Percentiles rank a stretch among this genome's conserved stretches.
phyloP scores from a whole-genome alignment of 1,140 invertebrate genomes.

The Pollicipes pollicipes region DNA sequence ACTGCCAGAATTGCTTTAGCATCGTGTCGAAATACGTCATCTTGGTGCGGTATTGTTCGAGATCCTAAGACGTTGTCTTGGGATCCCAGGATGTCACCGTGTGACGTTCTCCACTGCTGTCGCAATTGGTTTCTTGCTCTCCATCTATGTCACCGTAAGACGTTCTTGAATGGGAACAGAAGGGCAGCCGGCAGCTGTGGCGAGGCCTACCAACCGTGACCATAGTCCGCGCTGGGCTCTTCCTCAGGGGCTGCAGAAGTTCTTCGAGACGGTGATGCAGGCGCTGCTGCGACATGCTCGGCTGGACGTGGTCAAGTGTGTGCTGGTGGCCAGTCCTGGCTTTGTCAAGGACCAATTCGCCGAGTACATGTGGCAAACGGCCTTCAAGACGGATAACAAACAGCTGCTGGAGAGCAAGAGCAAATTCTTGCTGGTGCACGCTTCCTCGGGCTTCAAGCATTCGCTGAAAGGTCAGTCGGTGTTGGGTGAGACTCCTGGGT shows the following conservation, averaged over 20 bases:
- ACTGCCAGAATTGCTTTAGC: no score
- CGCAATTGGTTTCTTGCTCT: no score
- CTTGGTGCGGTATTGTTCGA: no score
- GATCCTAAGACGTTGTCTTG: no score
- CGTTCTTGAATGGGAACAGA: no score
- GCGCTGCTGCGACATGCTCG: constrained; percentile 85
- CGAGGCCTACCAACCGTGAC: no score
- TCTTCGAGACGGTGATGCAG: constrained; percentile 90
- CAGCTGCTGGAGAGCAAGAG: constrained; percentile 76
- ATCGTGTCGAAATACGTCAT: no score
- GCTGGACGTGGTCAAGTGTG: constrained; percentile 92
- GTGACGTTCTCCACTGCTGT: no score
- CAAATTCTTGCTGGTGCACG: constrained; percentile 88
- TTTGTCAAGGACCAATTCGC: constrained; percentile 96
- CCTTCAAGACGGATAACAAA: constrained; percentile 79
- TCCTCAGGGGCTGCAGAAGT: constrained; percentile 36
- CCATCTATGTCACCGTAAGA: no score
- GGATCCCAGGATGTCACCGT: no score
- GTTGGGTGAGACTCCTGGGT: not conserved
- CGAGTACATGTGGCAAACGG: constrained; percentile 83
- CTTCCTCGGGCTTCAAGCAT: constrained; percentile 97
- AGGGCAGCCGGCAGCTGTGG: no score
- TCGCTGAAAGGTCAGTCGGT: constrained; percentile 66
- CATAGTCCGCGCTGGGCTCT: no score
- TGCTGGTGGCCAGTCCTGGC: constrained; percentile 89